Percentiles rank a stretch among this genome's conserved stretches.
Evolutionary conservation across 2,797 vertebrate genomes (phyloP).

Genomic region (Thunnus albacares): DNA sequence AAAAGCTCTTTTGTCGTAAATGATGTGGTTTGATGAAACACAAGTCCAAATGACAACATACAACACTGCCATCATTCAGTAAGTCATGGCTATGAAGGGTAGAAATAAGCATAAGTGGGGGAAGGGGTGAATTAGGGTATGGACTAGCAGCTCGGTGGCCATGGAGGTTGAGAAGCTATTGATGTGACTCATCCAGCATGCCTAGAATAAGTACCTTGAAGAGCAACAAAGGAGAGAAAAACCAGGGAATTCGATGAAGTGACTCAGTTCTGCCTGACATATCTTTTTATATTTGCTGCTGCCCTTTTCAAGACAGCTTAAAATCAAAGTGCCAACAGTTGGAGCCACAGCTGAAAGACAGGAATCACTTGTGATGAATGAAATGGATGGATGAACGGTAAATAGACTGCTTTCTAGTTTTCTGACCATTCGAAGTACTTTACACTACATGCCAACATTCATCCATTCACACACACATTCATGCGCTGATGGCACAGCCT

Average conservation of each 20-base stretch:
- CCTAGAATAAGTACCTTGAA: slow-evolving; percentile 52
- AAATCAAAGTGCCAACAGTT: slow-evolving; percentile 65
- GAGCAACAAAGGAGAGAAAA: slow-evolving; percentile 56
- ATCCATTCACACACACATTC: too few relatives aligned
- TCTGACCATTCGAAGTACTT: too few relatives aligned
- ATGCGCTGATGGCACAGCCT: neutral
- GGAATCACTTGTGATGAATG: slow-evolving; percentile 37
- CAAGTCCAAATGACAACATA: neutral
- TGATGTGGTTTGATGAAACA: neutral
- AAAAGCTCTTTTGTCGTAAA: neutral
- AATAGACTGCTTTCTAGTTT: too few relatives aligned
- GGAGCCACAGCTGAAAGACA: slow-evolving; percentile 55
- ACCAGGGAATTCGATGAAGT: slow-evolving; percentile 56
- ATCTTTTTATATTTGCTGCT: slow-evolving; percentile 50
- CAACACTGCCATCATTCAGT: neutral
- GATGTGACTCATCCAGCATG: slow-evolving; percentile 68
- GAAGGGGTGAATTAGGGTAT: neutral
- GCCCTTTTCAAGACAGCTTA: slow-evolving; percentile 81
- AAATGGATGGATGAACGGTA: too few relatives aligned
- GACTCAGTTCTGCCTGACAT: slow-evolving; percentile 70
- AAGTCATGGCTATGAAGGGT: neutral
- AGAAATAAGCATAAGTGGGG: neutral
- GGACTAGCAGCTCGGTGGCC: slow-evolving; percentile 28
- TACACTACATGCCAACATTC: too few relatives aligned
- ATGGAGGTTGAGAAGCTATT: slow-evolving; percentile 45